These are phyloP conservation scores for Formicarius rufipectus DNA, from an alignment of 2,113 vertebrate genomes.

Conservation along the genomic window DNA sequence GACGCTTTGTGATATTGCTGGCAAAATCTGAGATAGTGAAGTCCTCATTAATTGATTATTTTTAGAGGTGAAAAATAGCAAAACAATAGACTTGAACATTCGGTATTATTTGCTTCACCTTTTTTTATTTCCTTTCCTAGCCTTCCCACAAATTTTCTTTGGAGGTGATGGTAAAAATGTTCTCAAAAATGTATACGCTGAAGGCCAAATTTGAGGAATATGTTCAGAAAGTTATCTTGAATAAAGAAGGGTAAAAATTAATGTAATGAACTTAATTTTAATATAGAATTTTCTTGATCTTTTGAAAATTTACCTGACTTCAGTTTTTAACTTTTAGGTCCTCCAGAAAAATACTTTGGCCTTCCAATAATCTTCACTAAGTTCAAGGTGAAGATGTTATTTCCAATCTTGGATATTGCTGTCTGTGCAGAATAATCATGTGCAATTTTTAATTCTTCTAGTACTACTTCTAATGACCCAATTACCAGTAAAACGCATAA, in stretches of 20 bases:
- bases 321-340: background rate
- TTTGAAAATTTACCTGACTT: conserved; percentile 10
- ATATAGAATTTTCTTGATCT: background rate
- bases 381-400: conserved; percentile 62
- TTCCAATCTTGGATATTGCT: conserved; percentile 42
- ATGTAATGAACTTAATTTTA: background rate
- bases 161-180: background rate
- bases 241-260: background rate
- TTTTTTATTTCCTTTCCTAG: background rate
- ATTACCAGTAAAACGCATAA: conserved; percentile 65
- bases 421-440: background rate
- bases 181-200: background rate
- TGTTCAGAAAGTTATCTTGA: background rate
- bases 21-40: background rate
- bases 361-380: background rate
- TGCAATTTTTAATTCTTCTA: conserved; percentile 31
- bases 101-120: background rate
- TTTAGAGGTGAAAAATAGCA: background rate
- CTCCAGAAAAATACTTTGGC: background rate
- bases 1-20: background rate
- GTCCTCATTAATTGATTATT: background rate
- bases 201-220: background rate
- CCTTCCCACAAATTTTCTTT: background rate
- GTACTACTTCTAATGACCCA: conserved; percentile 50
- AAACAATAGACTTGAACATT: background rate